Evolutionary conservation across 2,888 invertebrate species (phyloP), one percentile per base, ranked within the genome.

Genomic region (Lepidonotus clava): DNA sequence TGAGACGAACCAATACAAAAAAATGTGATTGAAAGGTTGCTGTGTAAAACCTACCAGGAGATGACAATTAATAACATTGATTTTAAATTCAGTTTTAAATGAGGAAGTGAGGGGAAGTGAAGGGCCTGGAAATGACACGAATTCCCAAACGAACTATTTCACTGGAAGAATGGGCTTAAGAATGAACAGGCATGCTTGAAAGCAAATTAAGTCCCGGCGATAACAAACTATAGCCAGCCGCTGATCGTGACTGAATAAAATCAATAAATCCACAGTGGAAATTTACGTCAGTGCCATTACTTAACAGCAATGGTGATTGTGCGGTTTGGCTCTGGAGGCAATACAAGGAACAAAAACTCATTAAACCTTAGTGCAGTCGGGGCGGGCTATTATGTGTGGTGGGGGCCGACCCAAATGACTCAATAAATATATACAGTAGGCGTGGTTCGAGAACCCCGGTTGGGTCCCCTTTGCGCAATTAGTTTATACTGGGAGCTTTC

Each of bases 21-120:
- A 71, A 38, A 8, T 11, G 46, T 38, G 71, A 71, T 71, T 71
- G 71, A 71, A 71, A 71, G 71, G 71, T 71, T 71, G 71, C 71
- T 34, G 36, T 38, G 38, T 38, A 71, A 71, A 71, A 71, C 71
- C 71, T 71, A 71, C 71, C 38, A 71, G 71, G 71, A 71, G 71
- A 71, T 71, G 71, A 38, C 71, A 71, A 71, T 71, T 71, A 71
- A 71, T 71, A 71, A 71, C 71, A 71, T 71, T 71, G 71, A 71
- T 71, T 71, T 61, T 71, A 38, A 71, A 71, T 71, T 71, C 71
- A 36, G 71, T 71, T 71, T 71, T 71, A 71, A 71, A 71, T 71
- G 38, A 36, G 71, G 71, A 71, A 36, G 36, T 71, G 38, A 71
- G 38, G 21, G 71, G 71, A 71, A 36, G 36, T 71, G 38, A 71